Evolutionary conservation across 2,888 invertebrate species (phyloP).

Genomic region (Halictus ligatus): DNA sequence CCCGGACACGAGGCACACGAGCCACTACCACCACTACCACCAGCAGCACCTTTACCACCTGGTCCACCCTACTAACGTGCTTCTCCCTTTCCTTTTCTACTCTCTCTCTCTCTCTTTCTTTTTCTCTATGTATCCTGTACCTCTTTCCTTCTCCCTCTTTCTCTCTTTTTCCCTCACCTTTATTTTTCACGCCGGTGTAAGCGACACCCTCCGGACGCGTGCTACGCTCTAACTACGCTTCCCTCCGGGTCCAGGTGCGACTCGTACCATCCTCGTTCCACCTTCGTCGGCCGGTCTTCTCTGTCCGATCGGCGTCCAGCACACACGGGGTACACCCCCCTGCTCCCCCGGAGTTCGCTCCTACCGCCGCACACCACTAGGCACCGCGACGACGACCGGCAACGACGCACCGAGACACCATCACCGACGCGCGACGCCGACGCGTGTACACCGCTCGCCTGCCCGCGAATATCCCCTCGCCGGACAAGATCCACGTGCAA

Average conservation of each 20-base stretch:
- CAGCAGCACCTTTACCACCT: constrained; percentile 57
- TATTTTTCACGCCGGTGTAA: constrained; percentile 19
- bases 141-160: not conserved
- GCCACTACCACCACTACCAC: constrained; percentile 60
- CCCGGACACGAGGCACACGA: constrained; percentile 26
- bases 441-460: too few relatives aligned
- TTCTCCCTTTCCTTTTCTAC: not conserved
- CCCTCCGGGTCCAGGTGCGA: constrained; percentile 63
- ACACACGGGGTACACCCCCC: constrained; percentile 29
- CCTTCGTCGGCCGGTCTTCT: constrained; percentile 25
- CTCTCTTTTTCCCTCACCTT: not conserved
- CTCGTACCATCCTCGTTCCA: constrained; percentile 27
- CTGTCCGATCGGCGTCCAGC: not conserved
- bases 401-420: constrained; percentile 16
- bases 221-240: constrained; percentile 48
- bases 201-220: constrained; percentile 53
- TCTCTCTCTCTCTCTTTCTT: not conserved
- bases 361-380: too few relatives aligned
- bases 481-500: constrained; percentile 60
- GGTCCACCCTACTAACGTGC: constrained; percentile 57
- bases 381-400: constrained; percentile 25
- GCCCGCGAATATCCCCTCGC: constrained; percentile 59
- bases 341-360: too few relatives aligned
- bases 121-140: too few relatives aligned
- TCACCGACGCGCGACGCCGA: constrained; percentile 8